phyloP scores from a whole-genome alignment of 2,797 vertebrate genomes.

The Carapus acus region DNA sequence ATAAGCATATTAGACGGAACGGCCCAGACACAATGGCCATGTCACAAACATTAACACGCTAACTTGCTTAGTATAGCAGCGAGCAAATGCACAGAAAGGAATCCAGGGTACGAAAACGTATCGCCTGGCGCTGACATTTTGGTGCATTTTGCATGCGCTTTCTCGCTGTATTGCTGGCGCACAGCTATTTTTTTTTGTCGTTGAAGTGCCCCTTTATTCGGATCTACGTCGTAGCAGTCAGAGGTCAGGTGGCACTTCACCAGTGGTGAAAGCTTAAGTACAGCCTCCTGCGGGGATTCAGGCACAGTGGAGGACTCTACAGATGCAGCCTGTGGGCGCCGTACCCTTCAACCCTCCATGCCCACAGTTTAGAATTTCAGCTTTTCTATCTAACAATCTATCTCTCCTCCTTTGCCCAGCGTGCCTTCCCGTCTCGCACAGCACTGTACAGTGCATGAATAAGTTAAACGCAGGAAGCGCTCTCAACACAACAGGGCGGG shows the following conservation, averaged over 20 bases:
- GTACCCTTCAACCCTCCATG: constrained; percentile 44
- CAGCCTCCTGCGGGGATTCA: constrained; percentile 40
- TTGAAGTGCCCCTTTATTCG: constrained; percentile 30
- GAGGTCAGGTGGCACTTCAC: constrained; percentile 49
- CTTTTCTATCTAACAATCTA: constrained; percentile 54
- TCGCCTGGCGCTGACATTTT: constrained; percentile 28
- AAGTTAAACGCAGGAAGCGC: constrained; percentile 69
- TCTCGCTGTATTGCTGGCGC: constrained; percentile 10
- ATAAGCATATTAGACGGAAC: constrained; percentile 74
- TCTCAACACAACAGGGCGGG: constrained; percentile 52
- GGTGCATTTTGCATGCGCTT: constrained; percentile 32
- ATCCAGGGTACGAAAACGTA: no score
- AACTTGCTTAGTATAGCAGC: constrained; percentile 68
- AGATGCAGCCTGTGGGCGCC: constrained; percentile 47
- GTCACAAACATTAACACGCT: constrained; percentile 71
- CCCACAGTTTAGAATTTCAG: constrained; percentile 52
- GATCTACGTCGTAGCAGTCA: constrained; percentile 30
- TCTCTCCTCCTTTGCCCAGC: constrained; percentile 49
- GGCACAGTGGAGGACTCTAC: constrained; percentile 37
- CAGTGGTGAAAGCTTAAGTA: constrained; percentile 36
- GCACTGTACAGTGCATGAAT: constrained; percentile 67
- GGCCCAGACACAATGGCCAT: constrained; percentile 69
- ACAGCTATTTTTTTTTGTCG: constrained; percentile 39
- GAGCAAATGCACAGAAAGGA: no score
- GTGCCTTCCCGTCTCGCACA: constrained; percentile 51